Percentiles rank a stretch among this genome's conserved stretches.
Conservation (phyloP, 2,797 vertebrate species). For the Sebastes cheni region DNA sequence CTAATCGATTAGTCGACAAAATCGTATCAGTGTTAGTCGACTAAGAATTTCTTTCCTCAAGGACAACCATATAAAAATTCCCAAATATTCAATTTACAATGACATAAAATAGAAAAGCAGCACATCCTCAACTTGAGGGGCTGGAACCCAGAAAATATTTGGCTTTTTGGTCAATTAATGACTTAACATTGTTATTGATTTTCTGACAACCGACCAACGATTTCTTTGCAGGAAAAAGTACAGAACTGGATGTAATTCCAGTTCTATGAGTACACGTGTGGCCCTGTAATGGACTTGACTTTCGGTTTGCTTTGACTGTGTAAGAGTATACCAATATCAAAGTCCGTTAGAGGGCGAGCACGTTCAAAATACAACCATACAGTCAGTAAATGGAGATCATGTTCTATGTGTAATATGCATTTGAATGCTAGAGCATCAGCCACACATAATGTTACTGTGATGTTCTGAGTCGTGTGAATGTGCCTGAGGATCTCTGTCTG, state of each 20-base stretch:
- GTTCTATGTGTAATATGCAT: background rate
- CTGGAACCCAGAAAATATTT: background rate
- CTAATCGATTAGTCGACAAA: background rate
- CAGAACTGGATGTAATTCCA: background rate
- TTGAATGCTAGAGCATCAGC: background rate
- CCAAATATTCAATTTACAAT: background rate
- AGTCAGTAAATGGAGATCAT: background rate
- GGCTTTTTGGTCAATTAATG: background rate
- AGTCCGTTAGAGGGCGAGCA: background rate
- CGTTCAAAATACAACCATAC: background rate
- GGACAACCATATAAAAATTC: background rate
- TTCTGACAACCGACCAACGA: background rate
- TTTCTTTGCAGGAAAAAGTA: background rate
- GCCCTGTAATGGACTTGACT: background rate
- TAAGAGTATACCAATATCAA: background rate
- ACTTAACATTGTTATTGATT: background rate
- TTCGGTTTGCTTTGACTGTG: background rate
- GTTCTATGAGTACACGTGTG: background rate
- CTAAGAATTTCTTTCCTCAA: background rate
- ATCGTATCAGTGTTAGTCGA: background rate
- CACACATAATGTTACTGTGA: conserved; percentile 40
- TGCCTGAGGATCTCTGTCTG: conserved; percentile 53
- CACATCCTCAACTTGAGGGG: background rate
- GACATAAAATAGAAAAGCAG: background rate
- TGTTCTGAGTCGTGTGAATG: conserved; percentile 47